phyloP scores from a whole-genome alignment of 2,113 vertebrate species.

The Zapornia atra region DNA sequence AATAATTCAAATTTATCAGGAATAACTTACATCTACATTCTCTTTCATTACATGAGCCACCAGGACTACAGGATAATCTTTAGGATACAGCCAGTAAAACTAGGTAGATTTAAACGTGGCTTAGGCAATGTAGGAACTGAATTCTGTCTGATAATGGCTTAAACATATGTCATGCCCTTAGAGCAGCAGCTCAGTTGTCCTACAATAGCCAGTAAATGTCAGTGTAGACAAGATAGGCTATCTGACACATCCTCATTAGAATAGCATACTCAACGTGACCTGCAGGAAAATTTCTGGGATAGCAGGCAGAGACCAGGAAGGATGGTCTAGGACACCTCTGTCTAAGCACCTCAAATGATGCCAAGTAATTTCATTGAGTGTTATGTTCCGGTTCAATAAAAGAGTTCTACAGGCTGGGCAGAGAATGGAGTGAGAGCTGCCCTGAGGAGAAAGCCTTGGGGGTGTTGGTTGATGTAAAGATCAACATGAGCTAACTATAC shows the following conservation, averaged over 20 bases:
- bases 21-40: background rate
- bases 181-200: background rate
- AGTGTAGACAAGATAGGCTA: background rate
- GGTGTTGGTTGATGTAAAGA: too few species aligned
- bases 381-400: background rate
- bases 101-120: background rate
- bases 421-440: too few species aligned
- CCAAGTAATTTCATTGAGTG: background rate
- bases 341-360: background rate
- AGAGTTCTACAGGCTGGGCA: background rate
- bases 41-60: background rate
- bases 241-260: background rate
- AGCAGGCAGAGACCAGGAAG: background rate
- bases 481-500: too few species aligned
- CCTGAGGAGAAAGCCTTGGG: too few species aligned
- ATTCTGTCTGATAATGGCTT: background rate
- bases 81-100: background rate
- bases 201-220: background rate
- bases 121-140: background rate
- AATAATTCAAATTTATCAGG: background rate
- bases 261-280: background rate
- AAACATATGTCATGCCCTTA: background rate
- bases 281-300: background rate
- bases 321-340: background rate
- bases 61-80: background rate